Evolutionary conservation across 92 coral and sea anemone species (phyloP), one percentile per base, ranked within the genome.

Genomic region (Paramuricea clavata): DNA sequence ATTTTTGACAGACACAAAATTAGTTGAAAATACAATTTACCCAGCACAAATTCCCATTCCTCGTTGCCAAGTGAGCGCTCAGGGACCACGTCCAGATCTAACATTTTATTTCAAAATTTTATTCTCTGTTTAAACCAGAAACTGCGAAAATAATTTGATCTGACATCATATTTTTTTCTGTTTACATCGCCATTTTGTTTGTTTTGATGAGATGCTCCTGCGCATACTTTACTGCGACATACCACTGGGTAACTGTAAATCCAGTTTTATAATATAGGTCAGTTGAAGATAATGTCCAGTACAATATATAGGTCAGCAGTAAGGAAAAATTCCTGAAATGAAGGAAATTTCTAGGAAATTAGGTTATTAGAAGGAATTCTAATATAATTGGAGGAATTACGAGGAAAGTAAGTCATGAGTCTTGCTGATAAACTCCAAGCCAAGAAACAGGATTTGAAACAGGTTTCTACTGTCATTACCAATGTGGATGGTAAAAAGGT

Each of bases 41-140:
- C 99, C 11, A 96, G 94, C 71, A 94, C 90, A 69, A 96, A 96
- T 77, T 96, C 99, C 99, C 99, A 96, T 90, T 96, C 98, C 43
- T 96, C 99, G 44, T 97, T 97, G 19, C 99, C 99, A 6, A 97
- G 92, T 25, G 99, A 97, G 74, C 99, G 92, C 84, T 97, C 99
- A 5, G 99, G 99, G 10, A 97, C 99, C 25, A 97, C 99, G 72
- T 97, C 99, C 30, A 97, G 93, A 64, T 97, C 99, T 81, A 97
- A 76, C 99, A 97, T 97, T 49, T 22, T 67, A 60, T 33, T 44
- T 15, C 0, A 3, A 61, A 79, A 25, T 23, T 22, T 10, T 21
- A n/a, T 21, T 10, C 2, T 34, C 35, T 49, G 31, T 41, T 30
- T 34, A 41, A 8, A 12, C 15, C 5, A 42, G 49, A 73, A 41